Base-by-base conservation (phyloP, 1,140 invertebrate species). In the Drosophila funebris region DNA sequence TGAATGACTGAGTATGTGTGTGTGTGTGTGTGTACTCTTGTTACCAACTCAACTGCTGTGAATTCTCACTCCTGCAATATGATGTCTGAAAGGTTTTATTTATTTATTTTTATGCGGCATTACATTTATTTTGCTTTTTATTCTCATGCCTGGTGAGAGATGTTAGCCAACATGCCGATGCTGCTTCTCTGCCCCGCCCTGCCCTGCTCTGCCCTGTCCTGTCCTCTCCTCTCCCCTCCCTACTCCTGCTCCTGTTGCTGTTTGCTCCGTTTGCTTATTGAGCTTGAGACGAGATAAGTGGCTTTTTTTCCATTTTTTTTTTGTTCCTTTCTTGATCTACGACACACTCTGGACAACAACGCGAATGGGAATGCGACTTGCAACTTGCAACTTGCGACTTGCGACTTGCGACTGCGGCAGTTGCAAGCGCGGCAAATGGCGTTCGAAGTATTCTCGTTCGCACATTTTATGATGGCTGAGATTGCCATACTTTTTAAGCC, bases 111-210 rank as follows among this genome's bases (percentile, higher is more conserved):
- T 69, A 76, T 76, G 77, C 68, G 41, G 78, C 73, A 81, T 66
- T 81, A 79, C 73, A 84, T 84, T 84, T 83, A 84, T 83, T 83
- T 83, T 72, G 36, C 50, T 84, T 76, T 84, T 73, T 76, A 83
- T 84, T 83, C 80, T 57, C 66, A 60, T 82, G 76, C 39, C 62
- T 70, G 78, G 63, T 66, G 64, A 76, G 78, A 73, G 20, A 46
- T 74, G 71, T 70, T 68, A 81, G 78, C 58, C 11, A 22, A 46
- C 53, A 56, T 73, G 76, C 33, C 33, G 33, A 36, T 36, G 29
- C 56, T 53, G 27, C 31, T 56, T 57, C 29, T 36, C 44, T 36
- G 7, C 53, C 29, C 29, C 27, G 0, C 5, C 9, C 9, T 9
- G 1, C 29, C 29, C 29, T 6, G 24, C 6, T 27, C 6, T 6